These are phyloP conservation scores for Hymenochirus boettgeri DNA, from an alignment of 2,113 vertebrate species.

Conservation along the genomic window DNA sequence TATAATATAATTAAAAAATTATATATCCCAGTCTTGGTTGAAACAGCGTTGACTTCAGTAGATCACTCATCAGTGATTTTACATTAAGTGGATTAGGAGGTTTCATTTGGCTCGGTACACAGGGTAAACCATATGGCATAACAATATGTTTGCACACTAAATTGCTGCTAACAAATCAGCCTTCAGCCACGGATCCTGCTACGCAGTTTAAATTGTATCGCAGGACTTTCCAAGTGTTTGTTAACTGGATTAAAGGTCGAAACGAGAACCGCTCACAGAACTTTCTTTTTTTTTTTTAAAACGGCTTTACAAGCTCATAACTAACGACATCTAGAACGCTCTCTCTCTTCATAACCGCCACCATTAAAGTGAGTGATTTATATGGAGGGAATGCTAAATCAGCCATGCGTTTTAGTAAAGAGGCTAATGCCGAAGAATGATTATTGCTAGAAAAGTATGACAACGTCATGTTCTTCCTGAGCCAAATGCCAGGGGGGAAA, in stretches of 20 bases:
- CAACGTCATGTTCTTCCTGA: not conserved
- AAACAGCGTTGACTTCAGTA: conserved; percentile 18
- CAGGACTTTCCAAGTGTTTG: not conserved
- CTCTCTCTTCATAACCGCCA: not conserved
- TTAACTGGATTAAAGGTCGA: conserved; percentile 20
- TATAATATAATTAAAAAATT: too few species aligned
- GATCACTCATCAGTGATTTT: conserved; percentile 18
- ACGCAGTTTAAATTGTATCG: conserved; percentile 1
- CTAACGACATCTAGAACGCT: not conserved
- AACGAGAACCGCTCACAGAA: not conserved
- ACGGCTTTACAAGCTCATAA: not conserved
- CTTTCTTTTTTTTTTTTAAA: not conserved
- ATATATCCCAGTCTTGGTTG: too few species aligned
- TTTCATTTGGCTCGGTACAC: conserved; percentile 19
- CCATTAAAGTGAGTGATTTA: not conserved
- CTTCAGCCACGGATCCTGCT: not conserved
- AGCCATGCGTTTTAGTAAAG: not conserved
- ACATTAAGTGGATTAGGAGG: conserved; percentile 22
- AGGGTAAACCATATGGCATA: conserved; percentile 19
- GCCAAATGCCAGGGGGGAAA: too few species aligned
- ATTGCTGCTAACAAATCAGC: conserved; percentile 19
- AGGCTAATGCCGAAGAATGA: not conserved
- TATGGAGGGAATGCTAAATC: not conserved
- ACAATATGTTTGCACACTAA: conserved; percentile 37
- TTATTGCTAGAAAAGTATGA: not conserved